Evolutionary conservation across 2,113 vertebrate genomes (phyloP), one percentile per base, ranked within the genome.

Genomic region (Cheirogaleus medius): DNA sequence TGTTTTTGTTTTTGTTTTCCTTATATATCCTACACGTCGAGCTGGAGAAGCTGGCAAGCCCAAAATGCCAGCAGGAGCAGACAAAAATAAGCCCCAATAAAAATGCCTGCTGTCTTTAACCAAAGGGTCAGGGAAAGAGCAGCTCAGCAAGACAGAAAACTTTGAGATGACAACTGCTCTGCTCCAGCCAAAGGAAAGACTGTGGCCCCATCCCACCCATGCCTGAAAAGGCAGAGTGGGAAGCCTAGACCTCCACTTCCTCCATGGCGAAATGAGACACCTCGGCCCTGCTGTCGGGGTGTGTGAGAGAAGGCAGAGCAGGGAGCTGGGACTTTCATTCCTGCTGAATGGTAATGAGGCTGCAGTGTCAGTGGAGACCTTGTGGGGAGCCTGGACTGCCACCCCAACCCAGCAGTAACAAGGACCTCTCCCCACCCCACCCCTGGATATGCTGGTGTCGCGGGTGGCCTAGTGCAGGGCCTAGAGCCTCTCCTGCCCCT

Each of bases 221-320:
- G 66, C 18, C n/a, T 32, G 56, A 15, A 68, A 74, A 60, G 13
- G n/a, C 2, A 17, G 23, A 87, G 5, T 27, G 47, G 1, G 27
- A 15, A 93, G 20, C 25, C 14, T 12, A 44, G 27, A 60, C 8
- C 5, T 74, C 9, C 27, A 42, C 42, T 93, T 81, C 54, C 63
- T 82, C 11, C 2, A 68, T 8, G 23, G 27, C 56, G 32, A 82
- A 74, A 64, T 23, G 9, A 71, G 32, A 42, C 6, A 58, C 8
- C 11, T 9, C 20, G 27, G 1, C 21, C 11, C 14, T 18, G 0
- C 10, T 3, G 8, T 2, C 12, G 6, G 60, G 1, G 37, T 42
- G 12, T 44, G 42, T 39, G 23, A 37, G 80, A 66, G 56, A 66
- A 78, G 37, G 11, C 27, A 71, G 76, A 68, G 56, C 15, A 54